Evolutionary conservation across 2,797 vertebrate species (phyloP).

Genomic region (Hydrophis major): DNA sequence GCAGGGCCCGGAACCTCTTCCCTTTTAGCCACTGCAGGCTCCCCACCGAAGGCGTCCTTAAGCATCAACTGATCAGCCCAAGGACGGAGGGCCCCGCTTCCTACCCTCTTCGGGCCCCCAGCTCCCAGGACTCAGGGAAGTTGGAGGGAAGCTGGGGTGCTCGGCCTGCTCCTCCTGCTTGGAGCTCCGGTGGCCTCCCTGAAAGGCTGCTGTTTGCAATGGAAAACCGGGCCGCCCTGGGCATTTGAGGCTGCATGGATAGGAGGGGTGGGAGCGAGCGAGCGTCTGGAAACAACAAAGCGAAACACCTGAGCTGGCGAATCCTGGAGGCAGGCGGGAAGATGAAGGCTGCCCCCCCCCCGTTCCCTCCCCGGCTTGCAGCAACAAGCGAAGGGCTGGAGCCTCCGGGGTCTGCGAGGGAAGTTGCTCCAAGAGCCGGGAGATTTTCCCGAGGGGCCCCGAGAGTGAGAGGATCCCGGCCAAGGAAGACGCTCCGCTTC

Average conservation of each 20-base stretch:
- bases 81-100: background rate
- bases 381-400: background rate
- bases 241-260: background rate
- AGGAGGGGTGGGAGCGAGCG: no score
- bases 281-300: background rate
- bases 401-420: background rate
- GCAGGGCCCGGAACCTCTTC: background rate
- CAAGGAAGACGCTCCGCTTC: background rate
- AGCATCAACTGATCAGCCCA: accelerated
- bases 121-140: background rate
- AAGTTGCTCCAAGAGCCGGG: background rate
- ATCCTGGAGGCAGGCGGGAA: background rate
- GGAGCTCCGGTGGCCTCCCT: no score
- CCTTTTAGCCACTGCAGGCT: background rate
- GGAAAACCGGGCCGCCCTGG: background rate
- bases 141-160: background rate
- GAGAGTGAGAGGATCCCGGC: background rate
- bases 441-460: background rate
- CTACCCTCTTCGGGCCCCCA: background rate
- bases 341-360: background rate
- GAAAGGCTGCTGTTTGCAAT: background rate
- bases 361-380: background rate
- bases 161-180: background rate
- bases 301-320: background rate
- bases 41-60: background rate